A percentile compares a stretch with the other conserved stretches of the same genome.
phyloP scores from a whole-genome alignment of 1,140 invertebrate genomes.

The Plutomurus gul region DNA sequence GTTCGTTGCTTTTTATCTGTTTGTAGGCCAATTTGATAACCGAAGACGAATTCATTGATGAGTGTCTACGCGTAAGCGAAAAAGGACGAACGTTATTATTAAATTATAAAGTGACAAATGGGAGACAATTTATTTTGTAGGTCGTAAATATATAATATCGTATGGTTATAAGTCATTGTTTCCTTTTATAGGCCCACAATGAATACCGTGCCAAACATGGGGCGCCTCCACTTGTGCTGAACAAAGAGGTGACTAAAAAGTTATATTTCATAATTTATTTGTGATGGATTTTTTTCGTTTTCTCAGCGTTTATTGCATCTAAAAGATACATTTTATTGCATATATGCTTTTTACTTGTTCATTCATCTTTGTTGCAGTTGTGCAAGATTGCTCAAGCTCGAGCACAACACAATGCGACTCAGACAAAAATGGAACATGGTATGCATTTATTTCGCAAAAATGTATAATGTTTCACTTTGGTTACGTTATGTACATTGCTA shows the following conservation, averaged over 20 bases:
- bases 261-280: constrained; percentile 9
- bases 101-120: too few relatives aligned
- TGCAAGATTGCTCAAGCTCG: constrained; percentile 78
- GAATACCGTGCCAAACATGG: constrained; percentile 72
- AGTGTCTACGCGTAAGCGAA: constrained; percentile 44
- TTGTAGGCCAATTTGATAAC: constrained; percentile 33
- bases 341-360: background rate
- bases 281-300: background rate
- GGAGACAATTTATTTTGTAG: too few relatives aligned
- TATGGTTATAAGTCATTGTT: background rate
- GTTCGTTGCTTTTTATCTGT: background rate
- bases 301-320: too few relatives aligned
- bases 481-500: background rate
- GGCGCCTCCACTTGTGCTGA: constrained; percentile 69
- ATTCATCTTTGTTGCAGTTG: constrained; percentile 58
- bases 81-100: too few relatives aligned
- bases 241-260: constrained; percentile 66
- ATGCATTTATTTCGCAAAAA: background rate
- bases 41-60: constrained; percentile 37
- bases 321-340: background rate
- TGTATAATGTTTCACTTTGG: background rate
- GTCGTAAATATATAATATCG: too few relatives aligned
- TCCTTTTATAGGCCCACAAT: constrained; percentile 67
- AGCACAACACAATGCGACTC: constrained; percentile 74
- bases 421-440: constrained; percentile 71